phyloP scores from a whole-genome alignment of 1,140 invertebrate genomes.

The Ips typographus region DNA sequence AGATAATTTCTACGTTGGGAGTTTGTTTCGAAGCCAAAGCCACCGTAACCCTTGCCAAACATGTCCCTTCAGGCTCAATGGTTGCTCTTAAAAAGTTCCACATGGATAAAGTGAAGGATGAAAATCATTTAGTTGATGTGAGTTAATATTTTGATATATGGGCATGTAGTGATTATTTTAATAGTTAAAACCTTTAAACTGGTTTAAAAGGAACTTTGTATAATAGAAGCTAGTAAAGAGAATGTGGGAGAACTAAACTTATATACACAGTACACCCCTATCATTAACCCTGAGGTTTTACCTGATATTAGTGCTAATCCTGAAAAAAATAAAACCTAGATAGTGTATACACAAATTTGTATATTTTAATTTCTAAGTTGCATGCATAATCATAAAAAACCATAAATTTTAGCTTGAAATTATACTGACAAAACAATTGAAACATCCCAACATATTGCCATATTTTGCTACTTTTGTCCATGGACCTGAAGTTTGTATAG shows the following conservation, averaged over 20 bases:
- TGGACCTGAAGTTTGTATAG: constrained; percentile 72
- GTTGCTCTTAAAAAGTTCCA: constrained; percentile 76
- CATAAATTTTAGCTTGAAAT: constrained; percentile 65
- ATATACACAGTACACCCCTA: too few relatives aligned
- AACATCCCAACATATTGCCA: constrained; percentile 75
- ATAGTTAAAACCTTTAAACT: neutral
- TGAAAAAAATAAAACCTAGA: too few relatives aligned
- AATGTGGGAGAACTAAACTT: too few relatives aligned
- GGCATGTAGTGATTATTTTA: neutral
- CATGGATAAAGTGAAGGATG: constrained; percentile 65
- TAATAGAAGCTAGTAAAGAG: too few relatives aligned
- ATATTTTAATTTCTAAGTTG: too few relatives aligned
- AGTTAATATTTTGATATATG: neutral
- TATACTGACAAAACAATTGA: constrained; percentile 72
- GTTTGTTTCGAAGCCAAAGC: constrained; percentile 69
- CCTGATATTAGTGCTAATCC: too few relatives aligned
- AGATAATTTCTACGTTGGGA: constrained; percentile 63
- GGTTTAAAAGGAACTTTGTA: too few relatives aligned
- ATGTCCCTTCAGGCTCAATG: constrained; percentile 65
- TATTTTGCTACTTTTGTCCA: constrained; percentile 74
- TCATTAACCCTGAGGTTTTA: too few relatives aligned
- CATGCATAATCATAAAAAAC: too few relatives aligned
- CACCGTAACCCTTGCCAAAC: constrained; percentile 68
- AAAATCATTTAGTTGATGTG: constrained; percentile 69
- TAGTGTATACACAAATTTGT: too few relatives aligned